Evolutionary conservation across 2,113 vertebrate species (phyloP).

Genomic region (Chloebia gouldiae): DNA sequence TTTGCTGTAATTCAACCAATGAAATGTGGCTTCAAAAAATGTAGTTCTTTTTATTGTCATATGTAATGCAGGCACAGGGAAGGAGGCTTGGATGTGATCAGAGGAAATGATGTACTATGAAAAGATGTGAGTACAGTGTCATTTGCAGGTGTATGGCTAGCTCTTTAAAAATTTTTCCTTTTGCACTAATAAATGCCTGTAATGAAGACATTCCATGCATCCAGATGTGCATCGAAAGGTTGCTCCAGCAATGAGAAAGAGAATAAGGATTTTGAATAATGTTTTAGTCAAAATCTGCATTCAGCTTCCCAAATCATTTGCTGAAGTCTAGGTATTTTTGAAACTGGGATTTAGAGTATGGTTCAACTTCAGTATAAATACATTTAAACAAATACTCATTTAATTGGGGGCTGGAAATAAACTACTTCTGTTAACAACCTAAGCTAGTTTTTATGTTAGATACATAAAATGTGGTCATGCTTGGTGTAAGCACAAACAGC

Average conservation of each 20-base stretch:
- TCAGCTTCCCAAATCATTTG: accelerated
- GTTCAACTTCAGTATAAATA: neutral
- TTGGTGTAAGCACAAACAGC: neutral
- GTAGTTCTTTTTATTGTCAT: neutral
- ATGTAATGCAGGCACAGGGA: neutral
- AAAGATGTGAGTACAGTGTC: neutral
- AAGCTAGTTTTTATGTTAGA: neutral
- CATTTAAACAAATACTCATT: neutral
- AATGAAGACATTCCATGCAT: neutral
- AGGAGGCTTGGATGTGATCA: neutral
- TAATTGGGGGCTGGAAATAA: neutral
- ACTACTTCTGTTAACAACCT: neutral
- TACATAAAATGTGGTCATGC: neutral
- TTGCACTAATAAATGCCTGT: neutral
- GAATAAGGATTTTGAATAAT: neutral
- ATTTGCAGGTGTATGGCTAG: neutral
- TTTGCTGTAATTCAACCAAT: neutral
- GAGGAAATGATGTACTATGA: neutral
- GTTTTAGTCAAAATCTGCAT: neutral
- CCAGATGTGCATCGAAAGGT: neutral
- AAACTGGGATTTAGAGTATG: neutral
- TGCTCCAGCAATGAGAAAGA: neutral
- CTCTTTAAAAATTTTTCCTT: neutral
- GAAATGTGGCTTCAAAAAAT: neutral
- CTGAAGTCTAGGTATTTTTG: neutral